These are phyloP conservation scores for fruit fly (Drosophila melanogaster) DNA, from an alignment of 1,140 invertebrate species.

Conservation along the genomic window Release_6_plus_ISO1_MT NT_037436.4:1823001-1823500, in stretches of 20 bases:
- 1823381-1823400: neutral
- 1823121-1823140: neutral
- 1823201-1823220: slow-evolving; percentile 1
- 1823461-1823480: slow-evolving; percentile 73
- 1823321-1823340: slow-evolving; percentile 46
- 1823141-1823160: neutral
- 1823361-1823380: neutral
- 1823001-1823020: neutral
- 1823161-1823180: no score
- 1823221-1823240: slow-evolving; percentile 8
- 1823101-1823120: neutral
- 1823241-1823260: neutral
- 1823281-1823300: neutral
- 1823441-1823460: slow-evolving; percentile 24
- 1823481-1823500: slow-evolving; percentile 30
- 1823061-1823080: neutral
- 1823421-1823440: neutral
- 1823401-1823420: slow-evolving; percentile 7
- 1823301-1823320: slow-evolving; percentile 1
- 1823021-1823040: neutral
- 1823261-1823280: no score
- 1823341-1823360: slow-evolving; percentile 54
- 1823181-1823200: neutral
- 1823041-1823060: neutral
- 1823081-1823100: neutral